Evolutionary conservation across 30 jellyfish, hydroid and myxozoan species (phyloP).

Genomic region (Cassiopea xamachana): DNA sequence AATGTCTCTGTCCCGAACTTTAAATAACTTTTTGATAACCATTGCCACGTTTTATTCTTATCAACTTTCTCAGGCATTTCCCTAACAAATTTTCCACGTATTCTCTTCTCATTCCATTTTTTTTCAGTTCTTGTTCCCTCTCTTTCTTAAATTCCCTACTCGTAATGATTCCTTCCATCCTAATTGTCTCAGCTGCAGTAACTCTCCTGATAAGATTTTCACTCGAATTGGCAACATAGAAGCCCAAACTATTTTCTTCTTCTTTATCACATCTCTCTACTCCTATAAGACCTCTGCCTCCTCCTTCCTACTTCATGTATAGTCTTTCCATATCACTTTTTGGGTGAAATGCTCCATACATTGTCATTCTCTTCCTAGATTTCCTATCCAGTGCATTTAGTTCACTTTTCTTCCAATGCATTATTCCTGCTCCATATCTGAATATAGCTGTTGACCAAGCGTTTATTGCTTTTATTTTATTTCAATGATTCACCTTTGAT

Average conservation of each 20-base stretch:
- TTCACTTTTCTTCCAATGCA: too few relatives aligned
- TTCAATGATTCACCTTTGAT: too few relatives aligned
- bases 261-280: background rate
- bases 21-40: background rate
- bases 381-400: too few relatives aligned
- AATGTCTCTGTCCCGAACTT: background rate
- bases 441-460: too few relatives aligned
- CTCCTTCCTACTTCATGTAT: too few relatives aligned
- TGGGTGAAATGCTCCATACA: too few relatives aligned
- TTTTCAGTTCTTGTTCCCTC: background rate
- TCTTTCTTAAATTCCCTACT: background rate
- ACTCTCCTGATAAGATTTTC: background rate
- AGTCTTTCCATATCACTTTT: too few relatives aligned
- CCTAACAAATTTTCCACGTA: background rate
- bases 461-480: too few relatives aligned
- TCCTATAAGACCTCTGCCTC: background rate
- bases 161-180: background rate
- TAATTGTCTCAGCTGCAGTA: background rate
- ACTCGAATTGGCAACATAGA: background rate
- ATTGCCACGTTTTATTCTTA: background rate
- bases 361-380: too few relatives aligned
- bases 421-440: too few relatives aligned
- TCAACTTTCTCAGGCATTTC: background rate
- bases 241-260: background rate
- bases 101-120: slow-evolving; percentile 10